Conservation (phyloP, 2,113 vertebrate genomes). For the Pheucticus melanocephalus region DNA sequence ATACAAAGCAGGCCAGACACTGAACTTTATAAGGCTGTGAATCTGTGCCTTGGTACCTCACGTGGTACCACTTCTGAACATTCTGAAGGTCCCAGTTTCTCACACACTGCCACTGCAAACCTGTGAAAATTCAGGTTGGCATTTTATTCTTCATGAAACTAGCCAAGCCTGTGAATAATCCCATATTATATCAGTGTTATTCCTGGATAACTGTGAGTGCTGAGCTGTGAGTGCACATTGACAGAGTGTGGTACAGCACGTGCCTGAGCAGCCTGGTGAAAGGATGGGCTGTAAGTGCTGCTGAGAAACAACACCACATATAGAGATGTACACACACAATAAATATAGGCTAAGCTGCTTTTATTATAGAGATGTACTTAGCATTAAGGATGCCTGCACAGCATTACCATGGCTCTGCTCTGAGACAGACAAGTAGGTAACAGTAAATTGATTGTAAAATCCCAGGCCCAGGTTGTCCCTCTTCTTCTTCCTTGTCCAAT, state of each 20-base stretch:
- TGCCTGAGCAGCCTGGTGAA: not conserved
- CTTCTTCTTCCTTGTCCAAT: too few species aligned
- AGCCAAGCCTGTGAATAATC: not conserved
- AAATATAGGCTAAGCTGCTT: conserved; percentile 38
- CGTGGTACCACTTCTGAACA: not conserved
- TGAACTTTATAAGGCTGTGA: not conserved
- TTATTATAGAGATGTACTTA: not conserved
- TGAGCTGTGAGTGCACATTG: not conserved
- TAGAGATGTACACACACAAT: not conserved
- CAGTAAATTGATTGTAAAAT: not conserved
- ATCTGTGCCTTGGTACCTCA: not conserved
- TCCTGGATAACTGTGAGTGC: not conserved
- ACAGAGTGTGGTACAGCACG: not conserved
- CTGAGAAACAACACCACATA: not conserved
- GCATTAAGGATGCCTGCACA: not conserved
- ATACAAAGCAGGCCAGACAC: not conserved
- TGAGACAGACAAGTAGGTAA: not conserved
- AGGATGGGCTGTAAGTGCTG: not conserved
- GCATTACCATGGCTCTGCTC: not conserved
- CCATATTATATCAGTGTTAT: not conserved
- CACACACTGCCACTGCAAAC: not conserved
- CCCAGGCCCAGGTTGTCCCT: not conserved
- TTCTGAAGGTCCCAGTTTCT: not conserved
- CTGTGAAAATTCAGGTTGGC: not conserved
- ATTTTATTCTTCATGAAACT: not conserved